Evolutionary conservation across 2,888 invertebrate genomes (phyloP), one percentile per base, ranked within the genome.

Genomic region (Venusia cambrica): DNA sequence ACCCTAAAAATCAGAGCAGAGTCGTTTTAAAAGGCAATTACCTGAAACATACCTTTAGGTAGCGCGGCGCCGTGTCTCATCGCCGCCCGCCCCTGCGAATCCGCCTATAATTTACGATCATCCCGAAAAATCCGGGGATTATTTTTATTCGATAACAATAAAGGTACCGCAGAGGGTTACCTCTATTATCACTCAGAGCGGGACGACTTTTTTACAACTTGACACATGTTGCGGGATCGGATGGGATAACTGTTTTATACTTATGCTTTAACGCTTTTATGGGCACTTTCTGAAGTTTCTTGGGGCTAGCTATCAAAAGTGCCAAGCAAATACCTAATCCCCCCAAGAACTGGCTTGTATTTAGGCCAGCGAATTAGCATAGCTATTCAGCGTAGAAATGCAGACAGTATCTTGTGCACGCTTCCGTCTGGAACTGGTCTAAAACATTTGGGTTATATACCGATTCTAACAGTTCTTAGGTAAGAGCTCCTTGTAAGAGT

Each of bases 131-230:
- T 80, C 81, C 77, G 58, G 52, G 81, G 83, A 84, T 87, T 85
- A 87, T 83, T 85, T 87, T 87, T 85, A 87, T 87, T 83, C 74
- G 84, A 85, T 87, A 85, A 83, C 84, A 83, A 85, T 85, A 84
- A 84, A 85, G 83, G 83, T 79, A 64, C 73, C 73, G 72, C 71
- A 51, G 78, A 78, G 81, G 84, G 83, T 83, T 79, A 77, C 81
- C 79, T 83, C 85, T 85, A 85, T 84, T 87, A 87, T 87, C 87
- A 85, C 83, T 83, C 78, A 76, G 69, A 57, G 61, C 48, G 68
- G 65, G 71, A 76, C 67, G 70, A 69, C 68, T 73, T 73, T 81
- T 81, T 80, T 75, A 80, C 71, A 76, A 74, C 76, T 79, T 83
- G 71, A 80, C 79, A 79, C 76, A 65, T 75, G 75, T 76, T 71